Base-by-base conservation (phyloP, 1,140 invertebrate species). In the Panagrolaimus sp. region DNA sequence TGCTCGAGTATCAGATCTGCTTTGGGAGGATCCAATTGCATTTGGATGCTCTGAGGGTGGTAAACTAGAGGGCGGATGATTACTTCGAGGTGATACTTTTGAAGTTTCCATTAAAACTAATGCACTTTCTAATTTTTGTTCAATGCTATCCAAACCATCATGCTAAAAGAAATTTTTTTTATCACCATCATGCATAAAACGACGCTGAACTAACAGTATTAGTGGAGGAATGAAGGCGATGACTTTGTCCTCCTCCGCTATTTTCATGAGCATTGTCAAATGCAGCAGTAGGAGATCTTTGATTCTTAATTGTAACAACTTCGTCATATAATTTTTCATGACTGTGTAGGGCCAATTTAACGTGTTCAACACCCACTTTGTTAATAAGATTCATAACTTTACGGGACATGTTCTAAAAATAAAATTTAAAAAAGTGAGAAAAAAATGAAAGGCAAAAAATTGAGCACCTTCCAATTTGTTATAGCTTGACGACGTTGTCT, bases 401-500 rank as follows among this genome's bases (percentile, higher is more conserved):
- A 38, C 67, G 23, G 13, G 53, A 48, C 25, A 68, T 68, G 46
- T 68, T 66, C 61, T 66, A 51, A 67, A 68, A 44, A 16, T 5
- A 5, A 46, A n/a, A n/a, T n/a, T 38, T 65, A 27, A 23, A 20
- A 74, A 31, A 25, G 72, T n/a, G 42, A 13, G 20, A 27, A 27
- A 13, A 5, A 72, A 9, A 13, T 44, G 72, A 68, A 66, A 27
- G 62, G n/a, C 11, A n/a, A 20, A 23, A 43, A 46, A 20, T 16
- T n/a, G 71, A 74, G 75, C 73, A 92, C 93, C 89, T 97, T 98
- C 95, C 95, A 98, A 85, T 97, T 96, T 57, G 88, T 85, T 0
- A 97, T 88, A 20, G 95, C 94, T n/a, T 92, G 92, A 84, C 97
- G 97, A 68, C 93, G 86, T 85, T 97, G 93, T 83, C 91, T 92